Base-by-base conservation (phyloP, 2,113 vertebrate species). In the Alethe castanea region DNA sequence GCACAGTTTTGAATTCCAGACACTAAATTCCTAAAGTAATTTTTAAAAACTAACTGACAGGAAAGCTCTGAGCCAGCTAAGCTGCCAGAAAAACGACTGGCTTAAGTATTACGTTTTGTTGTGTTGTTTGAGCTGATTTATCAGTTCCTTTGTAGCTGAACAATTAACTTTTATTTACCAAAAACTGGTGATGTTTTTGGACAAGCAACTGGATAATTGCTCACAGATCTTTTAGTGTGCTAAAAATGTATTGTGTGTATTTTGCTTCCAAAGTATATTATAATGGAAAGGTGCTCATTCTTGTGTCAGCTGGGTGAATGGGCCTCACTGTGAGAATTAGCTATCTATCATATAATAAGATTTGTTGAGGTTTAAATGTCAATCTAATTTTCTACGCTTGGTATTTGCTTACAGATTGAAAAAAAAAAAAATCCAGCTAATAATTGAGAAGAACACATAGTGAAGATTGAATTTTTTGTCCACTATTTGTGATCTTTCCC, bases 11-110 rank as follows among this genome's bases (percentile, higher is more conserved):
- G 70, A 86, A 80, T 48, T 88, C 54, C 45, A 54, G 56, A 94
- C 81, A 67, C 47, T 90, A 67, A 95, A 96, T 73, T 91, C 47
- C 50, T 94, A 19, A 71, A 85, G 81, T 52, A 47, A 45, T 92
- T 91, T 73, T 61, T 52, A 36, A 53, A 84, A 82, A 77, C 52
- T 20, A 76, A 40, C 38, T 47, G 77, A 56, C 40, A 88, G 62
- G 81, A 93, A 94, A 73, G 79, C 65, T 89, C 59, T 22, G 44
- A 72, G 45, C 60, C 74, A 81, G 64, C 50, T 38, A 42, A 64
- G 65, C 52, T 86, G 90, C 78, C 93, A 92, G 71, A 59, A 80
- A 89, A 94, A 78, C 61, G 47, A 67, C 74, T 61, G 85, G 40
- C 59, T 92, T 52, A 83, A 59, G 42, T 26, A 64, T 52, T 67